phyloP scores from a whole-genome alignment of 1,140 invertebrate species.

The Bombyx mori region DNA sequence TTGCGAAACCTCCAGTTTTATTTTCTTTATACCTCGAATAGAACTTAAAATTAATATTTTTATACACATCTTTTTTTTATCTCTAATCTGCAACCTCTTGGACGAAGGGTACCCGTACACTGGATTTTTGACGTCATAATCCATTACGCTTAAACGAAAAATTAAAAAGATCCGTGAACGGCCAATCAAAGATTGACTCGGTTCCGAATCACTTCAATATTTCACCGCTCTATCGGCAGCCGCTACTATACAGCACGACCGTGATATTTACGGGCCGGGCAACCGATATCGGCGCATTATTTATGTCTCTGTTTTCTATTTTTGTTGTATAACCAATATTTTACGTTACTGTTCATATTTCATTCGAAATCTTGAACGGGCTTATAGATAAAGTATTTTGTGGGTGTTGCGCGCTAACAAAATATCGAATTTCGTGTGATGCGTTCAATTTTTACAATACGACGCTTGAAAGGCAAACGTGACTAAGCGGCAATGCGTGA shows the following conservation, averaged over 20 bases:
- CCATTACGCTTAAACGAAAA: not conserved
- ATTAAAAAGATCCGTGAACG: not conserved
- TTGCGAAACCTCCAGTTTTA: no score
- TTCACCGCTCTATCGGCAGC: constrained; percentile 11
- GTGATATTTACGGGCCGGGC: constrained; percentile 25
- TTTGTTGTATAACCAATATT: constrained; percentile 13
- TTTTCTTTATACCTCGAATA: no score
- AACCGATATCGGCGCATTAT: constrained; percentile 25
- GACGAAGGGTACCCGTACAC: no score
- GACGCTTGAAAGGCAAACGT: no score
- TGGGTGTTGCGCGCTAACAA: no score
- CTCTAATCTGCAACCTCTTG: no score
- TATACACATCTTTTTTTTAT: no score
- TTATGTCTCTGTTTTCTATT: constrained; percentile 36
- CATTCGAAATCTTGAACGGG: constrained; percentile 3
- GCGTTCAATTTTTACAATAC: no score
- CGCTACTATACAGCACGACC: constrained; percentile 19
- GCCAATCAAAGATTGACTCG: not conserved
- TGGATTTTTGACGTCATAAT: no score
- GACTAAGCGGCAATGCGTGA: no score
- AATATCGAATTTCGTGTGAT: no score
- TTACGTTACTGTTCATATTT: constrained; percentile 1
- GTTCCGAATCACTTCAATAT: not conserved
- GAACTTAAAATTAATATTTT: no score
- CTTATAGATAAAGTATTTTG: not conserved